Evolutionary conservation across 23 tunicate genomes (phyloP), one percentile per base, ranked within the genome.

Genomic region (Diplosoma virens): DNA sequence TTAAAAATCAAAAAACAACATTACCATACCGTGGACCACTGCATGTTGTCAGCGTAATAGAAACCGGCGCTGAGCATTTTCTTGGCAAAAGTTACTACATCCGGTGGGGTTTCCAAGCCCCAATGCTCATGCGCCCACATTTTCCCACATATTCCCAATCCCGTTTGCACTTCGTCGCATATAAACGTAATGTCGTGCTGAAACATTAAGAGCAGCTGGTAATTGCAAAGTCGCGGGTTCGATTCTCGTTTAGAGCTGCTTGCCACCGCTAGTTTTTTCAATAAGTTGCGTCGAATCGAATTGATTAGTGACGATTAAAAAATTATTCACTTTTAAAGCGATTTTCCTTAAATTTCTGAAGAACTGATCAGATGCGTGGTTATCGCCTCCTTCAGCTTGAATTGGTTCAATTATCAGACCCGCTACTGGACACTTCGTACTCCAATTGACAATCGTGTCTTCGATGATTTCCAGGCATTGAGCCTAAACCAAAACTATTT

Each of bases 61-160:
- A 72, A 88, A 5, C 99, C 99, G 0, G 86, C 99, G 24, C 87
- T 67, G 69, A 76, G 72, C 95, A 88, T 95, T 33, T 84, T 95
- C 59, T 95, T 95, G 4, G 99, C 99, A 68, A 95, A 95, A 30
- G 99, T 88, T 0, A 95, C 92, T 24, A 95, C 63, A 56, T 95
- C 99, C 26, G 99, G 99, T 0, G 99, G 91, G 1, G 81, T 75
- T 20, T 82, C 82, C 1, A 88, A 63, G 23, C 59, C 75, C 91
- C 95, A 95, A 70, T 95, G 78, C 22, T 95, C 99, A 63, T 95
- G 96, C 34, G 99, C 99, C 99, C 99, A 95, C 76, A 81, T 82
- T 47, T 59, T 70, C 24, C 99, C 99, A 16, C 87, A 67, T 14
- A 88, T 66, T 0, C 79, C 87, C 84, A 83, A 55, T 7, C 99